Evolutionary conservation across 2,888 invertebrate genomes (phyloP).

Genomic region (Leptura quadrifasciata): DNA sequence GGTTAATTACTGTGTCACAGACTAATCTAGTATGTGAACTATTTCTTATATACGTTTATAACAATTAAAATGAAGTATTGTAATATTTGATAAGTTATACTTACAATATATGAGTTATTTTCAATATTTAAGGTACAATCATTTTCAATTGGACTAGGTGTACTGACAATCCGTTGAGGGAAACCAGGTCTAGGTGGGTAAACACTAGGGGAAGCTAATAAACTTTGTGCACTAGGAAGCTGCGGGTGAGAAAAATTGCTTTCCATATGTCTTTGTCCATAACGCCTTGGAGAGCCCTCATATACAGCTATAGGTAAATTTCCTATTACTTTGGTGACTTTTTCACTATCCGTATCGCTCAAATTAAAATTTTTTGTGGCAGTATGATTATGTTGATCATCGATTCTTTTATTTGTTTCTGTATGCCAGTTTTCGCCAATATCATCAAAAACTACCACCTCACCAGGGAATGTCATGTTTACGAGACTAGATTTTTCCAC

Average conservation of each 20-base stretch:
- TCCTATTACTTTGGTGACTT: slow-evolving; percentile 82
- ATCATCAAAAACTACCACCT: slow-evolving; percentile 91
- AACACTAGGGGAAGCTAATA: slow-evolving; percentile 80
- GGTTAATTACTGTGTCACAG: too few relatives aligned
- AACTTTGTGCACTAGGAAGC: slow-evolving; percentile 77
- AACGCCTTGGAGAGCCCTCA: slow-evolving; percentile 92
- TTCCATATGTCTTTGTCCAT: slow-evolving; percentile 80
- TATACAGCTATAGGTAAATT: slow-evolving; percentile 94
- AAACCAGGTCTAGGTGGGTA: slow-evolving; percentile 91
- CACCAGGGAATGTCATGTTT: slow-evolving; percentile 82
- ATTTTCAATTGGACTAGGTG: slow-evolving; percentile 70
- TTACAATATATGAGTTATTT: slow-evolving; percentile 69
- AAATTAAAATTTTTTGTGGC: slow-evolving; percentile 65
- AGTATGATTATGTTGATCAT: slow-evolving; percentile 64
- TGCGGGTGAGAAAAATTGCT: slow-evolving; percentile 74
- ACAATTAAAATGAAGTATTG: too few relatives aligned
- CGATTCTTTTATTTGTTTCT: slow-evolving; percentile 54
- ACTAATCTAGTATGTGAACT: too few relatives aligned
- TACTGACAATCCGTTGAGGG: slow-evolving; percentile 81
- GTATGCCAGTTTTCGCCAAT: slow-evolving; percentile 87
- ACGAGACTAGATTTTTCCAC: slow-evolving; percentile 75
- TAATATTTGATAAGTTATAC: slow-evolving; percentile 48
- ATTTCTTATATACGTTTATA: too few relatives aligned
- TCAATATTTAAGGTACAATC: slow-evolving; percentile 67
- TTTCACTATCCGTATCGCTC: slow-evolving; percentile 68